Conservation (phyloP, 2,113 vertebrate genomes). For the Chaetodon trifascialis region DNA sequence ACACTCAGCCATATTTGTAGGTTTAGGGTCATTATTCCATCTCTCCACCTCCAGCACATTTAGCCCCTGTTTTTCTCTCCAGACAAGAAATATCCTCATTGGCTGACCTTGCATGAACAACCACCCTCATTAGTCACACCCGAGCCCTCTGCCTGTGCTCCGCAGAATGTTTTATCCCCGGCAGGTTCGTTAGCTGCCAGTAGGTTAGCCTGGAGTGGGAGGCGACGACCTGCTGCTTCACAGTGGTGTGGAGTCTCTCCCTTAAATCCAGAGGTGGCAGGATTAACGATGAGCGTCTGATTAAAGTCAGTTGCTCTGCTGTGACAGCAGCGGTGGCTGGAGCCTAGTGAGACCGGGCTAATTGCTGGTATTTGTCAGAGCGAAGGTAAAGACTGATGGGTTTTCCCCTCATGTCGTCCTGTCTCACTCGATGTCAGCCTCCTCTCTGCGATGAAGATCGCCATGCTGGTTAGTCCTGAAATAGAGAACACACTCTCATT, state of each 20-base stretch:
- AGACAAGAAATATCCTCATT: constrained; percentile 19
- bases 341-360: constrained; percentile 41
- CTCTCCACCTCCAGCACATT: constrained; percentile 14
- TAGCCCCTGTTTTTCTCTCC: not conserved
- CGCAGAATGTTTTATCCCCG: constrained; percentile 50
- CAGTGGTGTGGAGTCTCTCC: constrained; percentile 20
- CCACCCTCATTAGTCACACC: constrained; percentile 45
- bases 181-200: constrained; percentile 31
- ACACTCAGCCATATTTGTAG: not conserved
- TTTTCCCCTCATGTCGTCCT: constrained; percentile 7
- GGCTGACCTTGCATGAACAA: constrained; percentile 53
- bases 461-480: constrained; percentile 51
- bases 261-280: constrained; percentile 33
- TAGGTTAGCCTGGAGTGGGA: constrained; percentile 25
- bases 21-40: not conserved
- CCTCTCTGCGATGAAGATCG: constrained; percentile 22
- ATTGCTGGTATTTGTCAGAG: constrained; percentile 66
- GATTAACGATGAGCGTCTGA: constrained; percentile 54
- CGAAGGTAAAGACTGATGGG: constrained; percentile 24
- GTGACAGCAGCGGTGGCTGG: constrained; percentile 21
- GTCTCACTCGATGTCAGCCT: not conserved
- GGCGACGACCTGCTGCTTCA: constrained; percentile 42
- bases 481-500: constrained; percentile 18
- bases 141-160: constrained; percentile 27
- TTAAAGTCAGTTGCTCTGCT: constrained; percentile 56